Percentiles rank a stretch among this genome's conserved stretches.
Evolutionary conservation across 2,797 vertebrate genomes (phyloP).

Genomic region (Phoxinus dragarum): DNA sequence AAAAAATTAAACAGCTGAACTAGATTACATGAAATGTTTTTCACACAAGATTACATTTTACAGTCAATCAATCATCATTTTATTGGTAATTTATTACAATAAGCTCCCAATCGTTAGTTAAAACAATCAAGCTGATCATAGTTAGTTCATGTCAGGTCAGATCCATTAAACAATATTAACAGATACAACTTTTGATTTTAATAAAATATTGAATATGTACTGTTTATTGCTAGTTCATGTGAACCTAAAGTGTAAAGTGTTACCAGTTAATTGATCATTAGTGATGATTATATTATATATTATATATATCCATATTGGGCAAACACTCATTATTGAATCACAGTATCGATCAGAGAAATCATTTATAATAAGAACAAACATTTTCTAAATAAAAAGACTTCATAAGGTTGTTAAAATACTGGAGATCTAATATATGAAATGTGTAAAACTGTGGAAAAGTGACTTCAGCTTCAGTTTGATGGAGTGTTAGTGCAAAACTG

Average conservation of each 20-base stretch:
- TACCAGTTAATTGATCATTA: background rate
- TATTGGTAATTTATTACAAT: background rate
- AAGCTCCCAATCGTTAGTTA: background rate
- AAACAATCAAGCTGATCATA: background rate
- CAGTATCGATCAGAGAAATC: conserved; percentile 17
- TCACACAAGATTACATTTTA: background rate
- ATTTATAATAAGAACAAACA: conserved; percentile 18
- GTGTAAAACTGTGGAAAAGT: background rate
- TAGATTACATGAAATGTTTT: conserved; percentile 7
- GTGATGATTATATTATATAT: background rate
- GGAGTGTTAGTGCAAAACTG: background rate
- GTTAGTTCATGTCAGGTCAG: background rate
- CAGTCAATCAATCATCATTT: background rate
- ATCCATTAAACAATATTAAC: too few relatives aligned
- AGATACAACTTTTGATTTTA: too few relatives aligned
- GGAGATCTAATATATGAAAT: background rate
- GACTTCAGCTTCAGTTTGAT: background rate
- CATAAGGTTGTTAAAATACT: background rate
- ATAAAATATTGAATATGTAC: too few relatives aligned
- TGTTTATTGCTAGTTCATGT: background rate
- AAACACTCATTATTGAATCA: conserved; percentile 28
- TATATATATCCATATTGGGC: background rate
- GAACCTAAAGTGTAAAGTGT: background rate
- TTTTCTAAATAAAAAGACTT: background rate
- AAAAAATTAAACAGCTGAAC: background rate